Conservation (phyloP, 2,888 invertebrate species). For the Oxystoma pomonae region DNA sequence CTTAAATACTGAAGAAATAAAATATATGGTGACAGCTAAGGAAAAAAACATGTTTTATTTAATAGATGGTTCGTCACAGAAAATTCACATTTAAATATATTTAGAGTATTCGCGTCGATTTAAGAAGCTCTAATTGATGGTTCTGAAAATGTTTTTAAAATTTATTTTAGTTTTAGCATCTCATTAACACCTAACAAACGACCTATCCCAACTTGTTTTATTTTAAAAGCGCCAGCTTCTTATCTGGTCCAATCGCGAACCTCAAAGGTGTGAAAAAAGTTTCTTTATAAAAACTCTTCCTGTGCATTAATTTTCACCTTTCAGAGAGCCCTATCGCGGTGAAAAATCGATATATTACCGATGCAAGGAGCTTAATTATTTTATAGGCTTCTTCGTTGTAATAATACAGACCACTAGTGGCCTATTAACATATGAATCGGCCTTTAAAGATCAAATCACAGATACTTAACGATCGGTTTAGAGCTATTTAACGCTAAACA, state of each 20-base stretch:
- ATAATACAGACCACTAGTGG: conserved; percentile 34
- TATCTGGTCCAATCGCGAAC: neutral
- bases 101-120: too few species aligned
- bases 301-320: neutral
- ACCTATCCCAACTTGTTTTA: neutral
- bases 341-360: conserved; percentile 25
- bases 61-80: too few species aligned
- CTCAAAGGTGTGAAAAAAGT: neutral
- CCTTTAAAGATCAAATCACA: conserved; percentile 23
- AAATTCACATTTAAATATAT: too few species aligned
- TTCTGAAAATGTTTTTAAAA: too few species aligned
- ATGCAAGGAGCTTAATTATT: conserved; percentile 39
- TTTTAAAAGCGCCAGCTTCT: neutral
- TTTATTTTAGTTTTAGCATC: neutral
- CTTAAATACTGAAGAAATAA: too few species aligned
- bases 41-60: too few species aligned
- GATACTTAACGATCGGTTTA: conserved; percentile 21
- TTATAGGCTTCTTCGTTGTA: conserved; percentile 30
- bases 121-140: too few species aligned
- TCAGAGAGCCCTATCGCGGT: neutral
- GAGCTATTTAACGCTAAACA: conserved; percentile 25
- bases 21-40: too few species aligned
- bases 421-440: conserved; percentile 37
- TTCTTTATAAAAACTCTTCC: neutral
- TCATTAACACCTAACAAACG: neutral